Conservation (phyloP, 2,797 vertebrate genomes). For the Ara ararauna region DNA sequence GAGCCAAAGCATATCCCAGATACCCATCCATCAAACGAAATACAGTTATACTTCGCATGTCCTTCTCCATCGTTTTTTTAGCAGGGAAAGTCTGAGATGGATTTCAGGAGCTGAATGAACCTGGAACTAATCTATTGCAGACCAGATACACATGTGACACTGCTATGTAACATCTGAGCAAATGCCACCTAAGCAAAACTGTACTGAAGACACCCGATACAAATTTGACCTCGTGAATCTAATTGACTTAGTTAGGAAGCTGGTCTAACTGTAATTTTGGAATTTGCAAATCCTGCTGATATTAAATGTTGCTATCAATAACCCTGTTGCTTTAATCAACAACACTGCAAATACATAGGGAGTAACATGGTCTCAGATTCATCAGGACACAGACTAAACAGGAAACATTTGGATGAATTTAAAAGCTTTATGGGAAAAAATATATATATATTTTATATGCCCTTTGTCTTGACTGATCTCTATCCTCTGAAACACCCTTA, state of each 20-base stretch:
- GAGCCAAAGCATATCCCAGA: not conserved
- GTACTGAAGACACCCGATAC: not conserved
- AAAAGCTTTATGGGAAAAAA: not conserved
- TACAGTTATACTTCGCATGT: not conserved
- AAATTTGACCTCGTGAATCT: not conserved
- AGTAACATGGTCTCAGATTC: not conserved
- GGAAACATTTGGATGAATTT: conserved; percentile 17
- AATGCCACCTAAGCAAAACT: not conserved
- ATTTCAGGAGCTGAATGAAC: not conserved
- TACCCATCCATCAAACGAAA: not conserved
- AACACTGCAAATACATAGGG: not conserved
- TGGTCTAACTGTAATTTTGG: not conserved
- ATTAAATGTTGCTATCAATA: conserved; percentile 22
- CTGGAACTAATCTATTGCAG: not conserved
- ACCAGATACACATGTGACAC: not conserved
- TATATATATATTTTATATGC: not conserved
- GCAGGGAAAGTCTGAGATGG: not conserved
- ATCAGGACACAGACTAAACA: conserved; percentile 34
- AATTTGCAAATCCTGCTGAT: not conserved
- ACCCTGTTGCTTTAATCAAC: conserved; percentile 21
- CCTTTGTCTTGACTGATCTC: not conserved
- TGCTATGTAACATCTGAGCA: not conserved
- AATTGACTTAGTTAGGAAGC: not conserved
- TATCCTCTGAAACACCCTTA: not conserved
- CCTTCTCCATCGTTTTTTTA: not conserved